Evolutionary conservation across 2,113 vertebrate species (phyloP), one percentile per base, ranked within the genome.

Genomic region (Callorhinus ursinus): DNA sequence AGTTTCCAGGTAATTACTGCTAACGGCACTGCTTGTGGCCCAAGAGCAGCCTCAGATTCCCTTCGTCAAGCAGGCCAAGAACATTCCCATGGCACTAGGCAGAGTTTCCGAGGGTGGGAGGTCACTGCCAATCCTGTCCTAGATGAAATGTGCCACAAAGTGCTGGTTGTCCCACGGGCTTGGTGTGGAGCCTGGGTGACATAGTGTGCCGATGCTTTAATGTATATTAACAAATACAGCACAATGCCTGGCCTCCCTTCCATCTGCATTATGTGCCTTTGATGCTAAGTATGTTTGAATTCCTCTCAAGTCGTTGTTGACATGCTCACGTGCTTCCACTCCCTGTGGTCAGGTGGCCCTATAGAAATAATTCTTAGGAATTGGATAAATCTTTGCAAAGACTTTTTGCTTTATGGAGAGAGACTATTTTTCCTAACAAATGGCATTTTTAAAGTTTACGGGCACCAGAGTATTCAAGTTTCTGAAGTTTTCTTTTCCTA

Each of bases 1-100:
- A 76, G 69, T 97, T 95, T 96, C 85, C 92, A 95, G 96, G 96
- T 97, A 86, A 95, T 97, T 86, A 94, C 88, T 95, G 95, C 72
- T 93, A 59, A 36, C 51, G 57, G 81, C 63, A 33, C 33, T 10
- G 71, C n/a, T 57, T 82, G 90, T 55, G 72, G 92, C 65, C 87
- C 51, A 12, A 53, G 1, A 63, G 49, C 33, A 88, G 92, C 93
- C 71, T 93, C 1, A 2, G 82, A 72, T 95, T 86, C 94, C 97
- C 95, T 95, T 82, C 26, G 26, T 31, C 86, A 6, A n/a, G 19
- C 69, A 36, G n/a, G 93, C 95, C 93, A 95, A 90, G 96, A 51
- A 85, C 95, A 93, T 85, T 95, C 84, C 69, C 82, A 11, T 16
- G 93, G 85, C 42, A 31, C 84, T 2, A 82, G 93, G 71, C 74